These are phyloP conservation scores for Desoria tigrina DNA, from an alignment of 2,888 invertebrate genomes.

Conservation along the genomic window DNA sequence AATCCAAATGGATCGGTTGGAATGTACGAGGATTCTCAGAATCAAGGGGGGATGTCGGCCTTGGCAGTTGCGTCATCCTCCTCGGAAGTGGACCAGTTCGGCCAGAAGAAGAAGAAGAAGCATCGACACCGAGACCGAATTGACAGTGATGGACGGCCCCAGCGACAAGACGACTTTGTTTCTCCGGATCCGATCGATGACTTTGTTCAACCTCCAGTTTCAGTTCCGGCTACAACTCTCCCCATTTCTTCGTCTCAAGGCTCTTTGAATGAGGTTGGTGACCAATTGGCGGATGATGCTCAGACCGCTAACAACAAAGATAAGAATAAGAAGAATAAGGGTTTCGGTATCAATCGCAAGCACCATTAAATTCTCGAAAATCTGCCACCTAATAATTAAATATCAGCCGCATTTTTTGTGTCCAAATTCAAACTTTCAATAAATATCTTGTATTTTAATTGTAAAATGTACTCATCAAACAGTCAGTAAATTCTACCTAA, in stretches of 20 bases:
- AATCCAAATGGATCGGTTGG: too few relatives aligned
- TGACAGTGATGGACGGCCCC: constrained; percentile 17
- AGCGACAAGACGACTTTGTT: constrained; percentile 23
- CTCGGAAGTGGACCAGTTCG: constrained; percentile 12
- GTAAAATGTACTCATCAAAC: too few relatives aligned
- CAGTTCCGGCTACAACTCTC: not conserved
- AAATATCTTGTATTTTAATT: too few relatives aligned
- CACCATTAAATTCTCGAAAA: too few relatives aligned
- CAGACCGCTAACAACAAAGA: not conserved
- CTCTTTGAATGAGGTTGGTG: constrained; percentile 25
- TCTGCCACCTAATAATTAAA: too few relatives aligned
- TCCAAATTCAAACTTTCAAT: too few relatives aligned
- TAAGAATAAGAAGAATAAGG: too few relatives aligned
- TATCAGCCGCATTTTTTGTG: too few relatives aligned
- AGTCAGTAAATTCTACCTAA: too few relatives aligned
- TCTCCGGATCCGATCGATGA: constrained; percentile 13
- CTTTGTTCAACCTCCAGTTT: not conserved
- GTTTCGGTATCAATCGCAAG: too few relatives aligned
- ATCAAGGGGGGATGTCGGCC: not conserved
- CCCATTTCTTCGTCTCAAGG: not conserved
- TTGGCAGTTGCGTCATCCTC: not conserved
- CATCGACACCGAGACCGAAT: constrained; percentile 23
- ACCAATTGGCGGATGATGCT: constrained; percentile 14
- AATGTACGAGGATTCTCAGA: too few relatives aligned
- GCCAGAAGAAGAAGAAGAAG: not conserved